Percentiles rank a stretch among this genome's conserved stretches.
phyloP scores from a whole-genome alignment of 2,113 vertebrate species.

The Prionailurus viverrinus region DNA sequence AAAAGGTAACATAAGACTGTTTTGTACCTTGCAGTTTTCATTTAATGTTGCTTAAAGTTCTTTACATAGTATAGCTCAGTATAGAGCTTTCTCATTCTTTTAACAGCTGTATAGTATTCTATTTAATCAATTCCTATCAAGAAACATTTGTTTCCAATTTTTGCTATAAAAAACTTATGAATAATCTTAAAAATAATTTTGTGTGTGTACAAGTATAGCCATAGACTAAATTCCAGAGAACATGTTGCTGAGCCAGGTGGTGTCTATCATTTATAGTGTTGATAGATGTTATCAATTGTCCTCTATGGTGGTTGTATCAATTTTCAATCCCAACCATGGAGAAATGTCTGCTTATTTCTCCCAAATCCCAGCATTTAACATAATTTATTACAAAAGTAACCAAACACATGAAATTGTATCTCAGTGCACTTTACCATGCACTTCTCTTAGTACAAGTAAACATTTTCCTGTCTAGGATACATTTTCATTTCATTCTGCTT shows the following conservation, averaged over 20 bases:
- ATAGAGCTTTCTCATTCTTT: background rate
- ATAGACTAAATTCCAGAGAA: background rate
- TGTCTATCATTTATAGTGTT: background rate
- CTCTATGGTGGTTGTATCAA: background rate
- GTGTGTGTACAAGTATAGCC: background rate
- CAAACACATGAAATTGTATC: background rate
- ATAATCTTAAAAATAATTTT: constrained; percentile 6
- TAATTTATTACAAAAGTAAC: constrained; percentile 44
- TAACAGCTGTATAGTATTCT: background rate
- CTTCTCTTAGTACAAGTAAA: constrained; percentile 41
- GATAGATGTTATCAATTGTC: background rate
- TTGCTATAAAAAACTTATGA: constrained; percentile 26
- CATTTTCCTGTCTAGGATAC: background rate
- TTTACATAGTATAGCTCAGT: background rate
- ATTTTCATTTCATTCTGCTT: constrained; percentile 40
- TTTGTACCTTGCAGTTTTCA: background rate
- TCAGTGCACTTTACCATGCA: background rate
- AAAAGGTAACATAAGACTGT: background rate
- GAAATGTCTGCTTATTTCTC: background rate
- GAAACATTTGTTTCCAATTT: background rate
- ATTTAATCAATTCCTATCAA: background rate
- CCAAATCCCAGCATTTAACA: background rate
- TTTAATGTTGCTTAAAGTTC: background rate
- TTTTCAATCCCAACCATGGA: background rate
- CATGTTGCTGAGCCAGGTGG: background rate